These are phyloP conservation scores for Coboldia fuscipes DNA, from an alignment of 1,140 invertebrate species.

Conservation along the genomic window DNA sequence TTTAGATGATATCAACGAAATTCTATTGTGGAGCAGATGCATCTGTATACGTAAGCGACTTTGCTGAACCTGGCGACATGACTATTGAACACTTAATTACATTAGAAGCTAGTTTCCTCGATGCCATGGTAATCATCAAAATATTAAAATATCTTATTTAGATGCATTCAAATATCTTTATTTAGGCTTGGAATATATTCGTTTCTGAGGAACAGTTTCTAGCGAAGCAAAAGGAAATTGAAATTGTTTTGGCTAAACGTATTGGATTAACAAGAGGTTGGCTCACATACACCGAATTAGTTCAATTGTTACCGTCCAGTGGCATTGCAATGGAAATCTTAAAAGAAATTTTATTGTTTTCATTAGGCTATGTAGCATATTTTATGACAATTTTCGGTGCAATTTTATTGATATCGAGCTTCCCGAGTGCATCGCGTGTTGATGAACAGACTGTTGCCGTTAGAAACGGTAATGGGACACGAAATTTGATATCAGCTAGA, in stretches of 20 bases:
- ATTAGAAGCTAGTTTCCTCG: constrained; percentile 71
- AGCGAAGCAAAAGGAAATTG: constrained; percentile 38
- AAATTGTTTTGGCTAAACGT: constrained; percentile 41
- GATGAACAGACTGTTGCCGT: too few species aligned
- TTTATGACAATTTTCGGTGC: constrained; percentile 48
- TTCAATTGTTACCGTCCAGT: constrained; percentile 31
- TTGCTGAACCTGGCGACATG: constrained; percentile 62
- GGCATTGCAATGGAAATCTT: constrained; percentile 30
- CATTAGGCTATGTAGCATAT: constrained; percentile 47
- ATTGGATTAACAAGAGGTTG: constrained; percentile 54
- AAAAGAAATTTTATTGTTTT: constrained; percentile 37
- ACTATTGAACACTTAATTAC: constrained; percentile 52
- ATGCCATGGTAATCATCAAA: constrained; percentile 56
- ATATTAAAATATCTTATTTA: constrained; percentile 3
- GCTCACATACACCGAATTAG: constrained; percentile 69
- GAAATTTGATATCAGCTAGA: too few species aligned
- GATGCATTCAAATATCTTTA: constrained; percentile 7
- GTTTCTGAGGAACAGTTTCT: constrained; percentile 50
- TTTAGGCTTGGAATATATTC: constrained; percentile 66
- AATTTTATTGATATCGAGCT: too few species aligned
- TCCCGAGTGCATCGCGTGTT: too few species aligned
- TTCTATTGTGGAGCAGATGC: constrained; percentile 81
- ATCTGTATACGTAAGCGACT: constrained; percentile 71
- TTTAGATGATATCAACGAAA: constrained; percentile 86
- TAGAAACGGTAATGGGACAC: too few species aligned